Base-by-base conservation (phyloP, 1,140 invertebrate species). In the Penaeus chinensis region DNA sequence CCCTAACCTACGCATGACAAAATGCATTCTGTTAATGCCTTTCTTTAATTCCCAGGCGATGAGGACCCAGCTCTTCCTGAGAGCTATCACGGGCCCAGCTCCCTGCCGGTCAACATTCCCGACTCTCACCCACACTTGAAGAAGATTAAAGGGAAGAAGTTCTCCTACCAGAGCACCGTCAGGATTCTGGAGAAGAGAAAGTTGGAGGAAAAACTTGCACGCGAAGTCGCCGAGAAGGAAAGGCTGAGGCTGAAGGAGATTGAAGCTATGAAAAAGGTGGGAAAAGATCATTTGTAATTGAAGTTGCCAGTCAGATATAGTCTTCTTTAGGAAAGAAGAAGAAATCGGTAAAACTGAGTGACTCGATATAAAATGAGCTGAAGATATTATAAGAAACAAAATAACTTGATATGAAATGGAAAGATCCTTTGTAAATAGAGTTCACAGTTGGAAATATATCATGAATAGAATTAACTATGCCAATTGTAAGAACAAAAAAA, bases 151-250 rank as follows among this genome's bases (percentile, higher is more conserved):
- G 88, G 91, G 22, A 95, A 95, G 90, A 94, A 95, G 90, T 96
- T 96, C 92, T 96, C 95, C 0, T 96, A 96, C 92, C 96, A 97
- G 92, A 96, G 95, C 85, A 96, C 96, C 0, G 94, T 97, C 11
- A 91, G 96, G 42, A 95, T 96, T 91, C 94, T 96, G 61, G 96
- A 97, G 92, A 93, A 96, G 90, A 94, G 94, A 65, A 92, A 94
- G 81, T 91, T 96, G 76, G 95, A 96, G 2, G 96, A 96, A 89
- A 95, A 95, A 91, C 92, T 96, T 85, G 95, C 95, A 20, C 94
- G 93, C 88, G 95, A 96, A 91, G 95, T 95, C 0, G 96, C 96
- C 91, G 93, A 94, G 27, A 96, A 96, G 92, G 96, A 96, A 92
- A 94, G 94, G 76, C 94, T 96, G 91, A 92, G 96, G 78, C 93